phyloP scores from a whole-genome alignment of 2,113 vertebrate genomes.

The Triplophysa rosa region DNA sequence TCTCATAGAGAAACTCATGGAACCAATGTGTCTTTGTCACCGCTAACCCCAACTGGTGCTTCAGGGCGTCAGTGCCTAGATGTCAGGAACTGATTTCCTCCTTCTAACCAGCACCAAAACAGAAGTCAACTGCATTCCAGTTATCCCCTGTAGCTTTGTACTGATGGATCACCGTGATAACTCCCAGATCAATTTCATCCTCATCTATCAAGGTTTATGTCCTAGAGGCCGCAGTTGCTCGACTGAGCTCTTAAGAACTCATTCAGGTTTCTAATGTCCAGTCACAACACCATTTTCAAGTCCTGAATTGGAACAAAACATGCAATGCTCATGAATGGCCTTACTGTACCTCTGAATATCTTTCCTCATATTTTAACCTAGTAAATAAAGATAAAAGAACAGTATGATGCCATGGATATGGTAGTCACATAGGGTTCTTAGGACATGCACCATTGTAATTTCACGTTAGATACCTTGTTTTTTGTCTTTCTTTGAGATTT shows the following conservation, averaged over 20 bases:
- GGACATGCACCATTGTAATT: no score
- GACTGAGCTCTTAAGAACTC: conserved; percentile 1
- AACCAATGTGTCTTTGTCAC: no score
- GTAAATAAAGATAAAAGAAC: no score
- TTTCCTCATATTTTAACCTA: no score
- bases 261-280: neutral
- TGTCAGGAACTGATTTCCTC: conserved; percentile 17
- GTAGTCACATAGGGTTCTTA: no score
- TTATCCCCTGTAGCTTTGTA: neutral
- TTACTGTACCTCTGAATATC: no score
- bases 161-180: conserved; percentile 33
- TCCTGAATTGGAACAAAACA: neutral
- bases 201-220: neutral
- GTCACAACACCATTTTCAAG: neutral
- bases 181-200: conserved; percentile 32
- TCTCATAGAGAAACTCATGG: neutral
- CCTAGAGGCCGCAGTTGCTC: neutral
- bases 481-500: conserved; percentile 4
- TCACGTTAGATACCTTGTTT: neutral
- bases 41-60: neutral
- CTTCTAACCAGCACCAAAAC: neutral
- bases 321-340: no score
- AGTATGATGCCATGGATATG: no score
- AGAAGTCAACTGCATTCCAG: neutral
- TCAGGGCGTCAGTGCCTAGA: neutral